Conservation (phyloP, 2,797 vertebrate species). For the Scleropages formosus region DNA sequence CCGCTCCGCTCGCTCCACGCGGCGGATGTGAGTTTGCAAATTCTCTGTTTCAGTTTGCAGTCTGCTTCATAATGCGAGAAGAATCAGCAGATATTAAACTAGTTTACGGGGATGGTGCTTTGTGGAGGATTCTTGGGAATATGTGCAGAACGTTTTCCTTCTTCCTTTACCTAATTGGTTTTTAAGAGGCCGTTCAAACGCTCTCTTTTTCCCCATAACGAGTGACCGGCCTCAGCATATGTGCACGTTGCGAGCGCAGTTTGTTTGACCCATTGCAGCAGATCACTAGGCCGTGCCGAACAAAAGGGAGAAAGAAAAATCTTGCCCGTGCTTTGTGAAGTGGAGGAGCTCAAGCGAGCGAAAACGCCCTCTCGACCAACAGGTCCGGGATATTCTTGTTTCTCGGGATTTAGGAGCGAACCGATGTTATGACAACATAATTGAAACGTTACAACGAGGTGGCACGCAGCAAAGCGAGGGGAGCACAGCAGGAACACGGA, state of each 20-base stretch:
- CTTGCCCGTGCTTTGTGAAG: neutral
- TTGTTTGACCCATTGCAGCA: neutral
- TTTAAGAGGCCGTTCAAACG: too few species aligned
- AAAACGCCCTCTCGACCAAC: neutral
- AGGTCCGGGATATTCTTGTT: too few species aligned
- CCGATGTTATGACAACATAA: neutral
- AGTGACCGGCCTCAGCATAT: too few species aligned
- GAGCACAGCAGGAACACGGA: neutral
- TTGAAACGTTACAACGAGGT: neutral
- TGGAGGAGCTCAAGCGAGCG: neutral
- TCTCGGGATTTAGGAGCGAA: neutral
- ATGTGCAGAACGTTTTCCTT: neutral
- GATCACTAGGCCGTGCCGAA: neutral
- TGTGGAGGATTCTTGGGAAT: slow-evolving; percentile 12
- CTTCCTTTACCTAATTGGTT: neutral
- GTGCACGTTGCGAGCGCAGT: too few species aligned
- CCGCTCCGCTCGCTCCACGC: neutral
- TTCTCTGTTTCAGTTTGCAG: neutral
- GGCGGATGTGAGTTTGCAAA: neutral
- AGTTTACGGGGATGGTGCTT: neutral
- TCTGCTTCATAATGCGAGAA: too few species aligned
- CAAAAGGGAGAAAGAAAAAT: neutral
- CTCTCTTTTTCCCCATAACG: too few species aligned
- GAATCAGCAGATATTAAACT: neutral
- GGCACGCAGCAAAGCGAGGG: neutral